A percentile compares a stretch with the other conserved stretches of the same genome.
phyloP scores from a whole-genome alignment of 1,140 invertebrate genomes.

The Anadara kagoshimensis region DNA sequence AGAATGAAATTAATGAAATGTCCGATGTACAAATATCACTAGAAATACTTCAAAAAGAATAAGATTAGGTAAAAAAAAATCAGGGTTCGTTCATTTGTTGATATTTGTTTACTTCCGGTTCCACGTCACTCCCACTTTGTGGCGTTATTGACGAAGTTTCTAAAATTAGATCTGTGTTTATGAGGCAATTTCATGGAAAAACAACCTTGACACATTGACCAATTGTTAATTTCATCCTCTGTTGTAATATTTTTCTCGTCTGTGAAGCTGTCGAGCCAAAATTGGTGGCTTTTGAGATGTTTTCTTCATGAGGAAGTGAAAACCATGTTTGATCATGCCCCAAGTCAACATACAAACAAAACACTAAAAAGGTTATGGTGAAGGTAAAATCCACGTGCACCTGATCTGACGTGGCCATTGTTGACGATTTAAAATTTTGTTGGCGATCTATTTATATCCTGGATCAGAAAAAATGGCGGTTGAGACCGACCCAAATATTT shows the following conservation, averaged over 20 bases:
- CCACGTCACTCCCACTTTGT: constrained; percentile 39
- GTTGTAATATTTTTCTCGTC: not conserved
- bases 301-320: not conserved
- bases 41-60: too few relatives aligned
- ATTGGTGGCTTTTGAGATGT: not conserved
- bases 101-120: constrained; percentile 34
- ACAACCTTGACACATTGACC: not conserved
- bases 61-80: too few relatives aligned
- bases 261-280: not conserved
- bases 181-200: not conserved
- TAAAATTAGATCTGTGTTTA: constrained; percentile 4
- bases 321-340: not conserved
- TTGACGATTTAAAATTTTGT: constrained; percentile 2
- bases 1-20: too few relatives aligned
- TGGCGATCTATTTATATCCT: constrained; percentile 22
- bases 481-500: constrained; percentile 40
- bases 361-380: constrained; percentile 21
- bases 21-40: too few relatives aligned
- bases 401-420: too few relatives aligned
- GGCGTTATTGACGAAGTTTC: constrained; percentile 8
- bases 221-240: not conserved
- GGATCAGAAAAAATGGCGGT: constrained; percentile 41
- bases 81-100: too few relatives aligned
- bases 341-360: constrained; percentile 12
- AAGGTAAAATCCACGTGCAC: too few relatives aligned